Base-by-base conservation (phyloP, 2,888 invertebrate genomes). In the Drosophila testacea region DNA sequence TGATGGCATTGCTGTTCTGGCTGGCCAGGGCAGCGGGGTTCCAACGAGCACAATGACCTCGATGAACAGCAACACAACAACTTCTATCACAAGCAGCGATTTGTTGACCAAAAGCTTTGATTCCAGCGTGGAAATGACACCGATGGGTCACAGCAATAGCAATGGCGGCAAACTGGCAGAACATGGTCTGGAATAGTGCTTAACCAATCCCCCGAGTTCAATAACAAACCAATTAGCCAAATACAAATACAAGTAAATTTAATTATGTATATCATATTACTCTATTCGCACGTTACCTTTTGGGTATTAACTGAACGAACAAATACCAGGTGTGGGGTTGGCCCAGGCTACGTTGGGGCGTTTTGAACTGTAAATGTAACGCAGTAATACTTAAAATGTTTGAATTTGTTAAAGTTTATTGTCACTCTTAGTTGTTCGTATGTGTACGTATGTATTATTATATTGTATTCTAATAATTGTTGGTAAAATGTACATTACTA, bases 81-180 rank as follows among this genome's bases (percentile, higher is more conserved):
- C 83, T 44, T 91, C 90, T 65, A 78, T 91, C 46, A 91, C 91
- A 9, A 91, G 91, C 80, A 91, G 91, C 54, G 91, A 91, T 64
- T 50, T 91, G 73, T 70, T 90, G 65, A 91, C 91, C 47, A 91
- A 91, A 71, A 91, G 91, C 70, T 91, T 91, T 36, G 91, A 91
- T 61, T 91, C 91, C 32, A 91, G 88, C 72, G 77, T 91, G 56
- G 91, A 91, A 62, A 56, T 90, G 70, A 81, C 90, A 32, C 82
- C 85, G 9, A 63, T 83, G 47, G 79, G 83, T 1, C 80, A 85
- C 41, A 88, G 83, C 69, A 76, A 50, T 39, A 89, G 88, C 70
- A 85, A 87, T 36, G 87, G 89, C 13, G 77, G 67, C 34, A 85
- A 88, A 62, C 66, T 86, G 57, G 44, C 70, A 32, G 85, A 85